Percentiles rank a stretch among this genome's conserved stretches.
Conservation (phyloP, 2,113 vertebrate species). For the Nerophis lumbriciformis region DNA sequence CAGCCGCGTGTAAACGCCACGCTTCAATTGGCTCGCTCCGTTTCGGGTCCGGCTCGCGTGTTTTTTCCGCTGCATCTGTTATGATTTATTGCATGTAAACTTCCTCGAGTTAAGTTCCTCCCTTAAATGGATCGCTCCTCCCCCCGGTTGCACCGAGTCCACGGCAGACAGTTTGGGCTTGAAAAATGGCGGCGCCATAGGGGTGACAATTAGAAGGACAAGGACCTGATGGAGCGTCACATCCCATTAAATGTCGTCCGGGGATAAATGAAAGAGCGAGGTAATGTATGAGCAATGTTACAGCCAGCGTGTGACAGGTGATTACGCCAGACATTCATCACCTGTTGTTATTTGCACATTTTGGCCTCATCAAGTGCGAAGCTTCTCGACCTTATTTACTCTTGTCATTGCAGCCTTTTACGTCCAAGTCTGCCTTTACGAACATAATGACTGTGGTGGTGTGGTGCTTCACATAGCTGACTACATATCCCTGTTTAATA, state of each 20-base stretch:
- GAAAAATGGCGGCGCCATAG: slow-evolving; percentile 28
- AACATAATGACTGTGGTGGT: too few species aligned
- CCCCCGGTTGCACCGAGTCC: slow-evolving; percentile 29
- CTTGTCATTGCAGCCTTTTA: too few species aligned
- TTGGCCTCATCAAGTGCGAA: not conserved
- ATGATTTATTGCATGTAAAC: slow-evolving; percentile 2
- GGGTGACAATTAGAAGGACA: slow-evolving; percentile 50
- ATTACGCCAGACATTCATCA: slow-evolving; percentile 15
- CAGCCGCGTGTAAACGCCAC: slow-evolving; percentile 37
- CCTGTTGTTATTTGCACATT: not conserved
- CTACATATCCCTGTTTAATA: too few species aligned
- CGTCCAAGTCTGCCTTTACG: too few species aligned
- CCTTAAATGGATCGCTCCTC: slow-evolving; percentile 33
- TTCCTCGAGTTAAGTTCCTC: slow-evolving; percentile 15
- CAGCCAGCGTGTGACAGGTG: slow-evolving; percentile 16
- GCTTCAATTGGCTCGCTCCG: slow-evolving; percentile 41
- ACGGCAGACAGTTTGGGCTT: slow-evolving; percentile 30
- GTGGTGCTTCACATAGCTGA: too few species aligned
- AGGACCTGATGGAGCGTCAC: slow-evolving; percentile 59
- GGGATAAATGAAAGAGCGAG: slow-evolving; percentile 54
- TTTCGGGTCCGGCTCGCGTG: not conserved
- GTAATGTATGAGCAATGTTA: slow-evolving; percentile 36
- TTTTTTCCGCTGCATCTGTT: not conserved
- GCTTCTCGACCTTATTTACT: too few species aligned
- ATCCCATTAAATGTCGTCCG: slow-evolving; percentile 68